Conservation (phyloP, 2,888 invertebrate genomes). For the Dryobota labecula region DNA sequence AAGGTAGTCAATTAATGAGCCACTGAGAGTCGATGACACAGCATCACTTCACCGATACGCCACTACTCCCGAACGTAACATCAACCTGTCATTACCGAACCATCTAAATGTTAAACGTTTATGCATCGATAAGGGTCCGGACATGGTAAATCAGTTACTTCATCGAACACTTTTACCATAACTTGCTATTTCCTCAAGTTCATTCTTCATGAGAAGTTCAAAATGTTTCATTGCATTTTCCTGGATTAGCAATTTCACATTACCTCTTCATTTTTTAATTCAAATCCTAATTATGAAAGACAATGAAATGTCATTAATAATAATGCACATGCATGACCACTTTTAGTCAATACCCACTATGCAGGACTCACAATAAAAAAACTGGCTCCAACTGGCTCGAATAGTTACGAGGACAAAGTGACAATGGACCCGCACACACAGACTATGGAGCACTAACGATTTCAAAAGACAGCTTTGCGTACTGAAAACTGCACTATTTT, state of each 20-base stretch:
- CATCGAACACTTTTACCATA: neutral
- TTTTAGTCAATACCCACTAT: too few species aligned
- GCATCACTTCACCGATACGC: neutral
- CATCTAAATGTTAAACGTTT: neutral
- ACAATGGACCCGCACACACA: constrained; percentile 24
- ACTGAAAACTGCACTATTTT: neutral
- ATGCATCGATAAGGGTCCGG: too few species aligned
- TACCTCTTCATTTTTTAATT: neutral
- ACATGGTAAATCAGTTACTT: neutral
- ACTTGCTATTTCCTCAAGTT: neutral
- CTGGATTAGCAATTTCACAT: too few species aligned
- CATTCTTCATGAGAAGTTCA: too few species aligned
- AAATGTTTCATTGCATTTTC: neutral
- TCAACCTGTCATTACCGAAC: neutral
- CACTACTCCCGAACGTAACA: neutral
- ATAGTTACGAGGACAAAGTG: constrained; percentile 8
- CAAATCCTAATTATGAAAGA: too few species aligned
- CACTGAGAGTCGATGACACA: neutral
- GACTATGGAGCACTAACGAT: neutral
- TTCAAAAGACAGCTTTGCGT: constrained; percentile 1
- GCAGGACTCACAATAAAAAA: constrained; percentile 7
- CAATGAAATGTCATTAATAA: neutral
- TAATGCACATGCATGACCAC: neutral
- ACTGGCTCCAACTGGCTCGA: neutral
- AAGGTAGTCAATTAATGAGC: neutral